Base-by-base conservation (phyloP, 2,797 vertebrate species). In the Gallirallus australis region DNA sequence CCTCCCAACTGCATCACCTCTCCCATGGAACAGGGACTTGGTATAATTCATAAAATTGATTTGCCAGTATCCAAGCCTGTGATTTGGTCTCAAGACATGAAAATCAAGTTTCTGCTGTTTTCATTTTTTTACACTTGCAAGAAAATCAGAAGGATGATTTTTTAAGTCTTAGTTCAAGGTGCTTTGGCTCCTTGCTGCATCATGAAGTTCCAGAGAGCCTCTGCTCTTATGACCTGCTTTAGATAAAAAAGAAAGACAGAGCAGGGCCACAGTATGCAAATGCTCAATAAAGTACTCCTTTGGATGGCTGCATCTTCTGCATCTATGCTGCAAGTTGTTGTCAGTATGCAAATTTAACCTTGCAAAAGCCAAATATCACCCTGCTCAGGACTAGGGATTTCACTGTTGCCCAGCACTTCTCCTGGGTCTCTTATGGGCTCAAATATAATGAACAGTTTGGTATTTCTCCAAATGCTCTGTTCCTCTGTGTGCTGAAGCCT, bases 81-180 rank as follows among this genome's bases (percentile, higher is more conserved):
- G 31, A 77, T 76, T 54, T 69, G 19, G 3, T 80, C 52, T 80
- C 65, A 50, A 82, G 59, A 39, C 15, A 61, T 11, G 70, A 50
- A 11, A 80, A 69, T 40, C 10, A 40, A 2, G 9, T 68, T 79
- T 88, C 24, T 27, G 4, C 39, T 50, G 2, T 50, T 59, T 77
- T 19, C 1, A 0, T 19, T 72, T 40, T 53, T 30, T 33, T 16
- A 35, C 8, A 21, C 18, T 28, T 48, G 3, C 2, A 0, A 86
- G 30, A 48, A 86, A 69, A 80, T 42, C 3, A 19, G 24, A 61
- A 82, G 5, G 2, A 11, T 39, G 18, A 6, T 75, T 59, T 84
- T 53, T 11, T 25, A 72, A 47, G 16, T n/a, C 47, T 37, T 19
- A 27, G 9, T 76, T 85, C 18, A n/a, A 79, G 31, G 69, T 37